Evolutionary conservation across 2,888 invertebrate species (phyloP).

Genomic region (Lingula anatina): DNA sequence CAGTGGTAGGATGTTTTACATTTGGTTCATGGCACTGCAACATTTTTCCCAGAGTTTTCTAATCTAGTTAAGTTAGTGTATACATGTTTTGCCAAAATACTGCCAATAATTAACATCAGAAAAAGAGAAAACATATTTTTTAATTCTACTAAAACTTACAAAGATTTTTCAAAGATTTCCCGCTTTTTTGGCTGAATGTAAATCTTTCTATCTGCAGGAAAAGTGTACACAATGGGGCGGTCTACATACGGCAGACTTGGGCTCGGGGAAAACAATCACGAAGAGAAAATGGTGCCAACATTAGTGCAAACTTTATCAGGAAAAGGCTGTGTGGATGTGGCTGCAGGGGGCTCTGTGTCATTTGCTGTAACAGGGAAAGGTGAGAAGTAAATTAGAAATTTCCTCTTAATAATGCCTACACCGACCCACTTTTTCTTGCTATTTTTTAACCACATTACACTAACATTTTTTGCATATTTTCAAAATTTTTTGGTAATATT

Average conservation of each 20-base stretch:
- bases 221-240: slow-evolving; percentile 74
- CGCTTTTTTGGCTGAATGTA: neutral
- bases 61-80: too few species aligned
- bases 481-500: too few species aligned
- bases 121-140: neutral
- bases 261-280: slow-evolving; percentile 60
- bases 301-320: slow-evolving; percentile 61
- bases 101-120: too few species aligned
- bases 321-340: slow-evolving; percentile 65
- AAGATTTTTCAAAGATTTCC: neutral
- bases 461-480: too few species aligned
- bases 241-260: slow-evolving; percentile 90
- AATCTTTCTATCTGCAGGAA: slow-evolving; percentile 52
- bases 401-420: too few species aligned
- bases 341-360: slow-evolving; percentile 60
- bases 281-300: slow-evolving; percentile 29
- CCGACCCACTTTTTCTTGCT: too few species aligned
- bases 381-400: too few species aligned
- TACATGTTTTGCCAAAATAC: too few species aligned
- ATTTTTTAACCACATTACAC: too few species aligned
- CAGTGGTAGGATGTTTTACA: too few species aligned
- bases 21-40: too few species aligned
- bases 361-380: slow-evolving; percentile 77
- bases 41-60: too few species aligned
- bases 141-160: neutral